Conservation (phyloP, 2,113 vertebrate species). For the Morone saxatilis region DNA sequence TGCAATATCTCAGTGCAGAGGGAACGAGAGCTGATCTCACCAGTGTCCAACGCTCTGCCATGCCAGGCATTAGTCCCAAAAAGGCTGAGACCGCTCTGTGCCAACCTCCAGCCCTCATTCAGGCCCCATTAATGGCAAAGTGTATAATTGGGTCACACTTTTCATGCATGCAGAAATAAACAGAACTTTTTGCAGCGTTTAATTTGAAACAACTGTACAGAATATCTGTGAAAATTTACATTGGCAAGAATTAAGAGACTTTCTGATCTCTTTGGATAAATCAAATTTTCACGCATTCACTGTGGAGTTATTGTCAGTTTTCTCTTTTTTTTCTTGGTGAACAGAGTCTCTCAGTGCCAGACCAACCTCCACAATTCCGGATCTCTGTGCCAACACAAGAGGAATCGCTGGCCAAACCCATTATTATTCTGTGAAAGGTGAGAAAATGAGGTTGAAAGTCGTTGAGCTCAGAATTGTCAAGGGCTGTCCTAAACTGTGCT, state of each 20-base stretch:
- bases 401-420: conserved; percentile 52
- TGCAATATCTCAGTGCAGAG: conserved; percentile 78
- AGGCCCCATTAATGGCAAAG: conserved; percentile 64
- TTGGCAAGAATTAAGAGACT: background rate
- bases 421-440: conserved; percentile 65
- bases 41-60: conserved; percentile 53
- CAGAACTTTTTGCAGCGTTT: conserved; percentile 11
- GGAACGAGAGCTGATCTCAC: conserved; percentile 64
- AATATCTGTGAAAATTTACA: background rate
- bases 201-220: background rate
- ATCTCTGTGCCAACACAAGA: conserved; percentile 39
- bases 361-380: conserved; percentile 4
- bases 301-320: background rate
- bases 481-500: conserved; percentile 13
- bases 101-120: conserved; percentile 43
- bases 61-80: conserved; percentile 59
- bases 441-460: conserved; percentile 52
- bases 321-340: conserved; percentile 6
- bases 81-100: conserved; percentile 43
- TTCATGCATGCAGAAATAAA: conserved; percentile 15
- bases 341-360: conserved; percentile 6
- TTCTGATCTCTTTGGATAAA: background rate
- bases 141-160: conserved; percentile 61
- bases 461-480: conserved; percentile 38
- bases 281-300: background rate